phyloP scores from a whole-genome alignment of 2,113 vertebrate genomes.

The Tapirus terrestris region DNA sequence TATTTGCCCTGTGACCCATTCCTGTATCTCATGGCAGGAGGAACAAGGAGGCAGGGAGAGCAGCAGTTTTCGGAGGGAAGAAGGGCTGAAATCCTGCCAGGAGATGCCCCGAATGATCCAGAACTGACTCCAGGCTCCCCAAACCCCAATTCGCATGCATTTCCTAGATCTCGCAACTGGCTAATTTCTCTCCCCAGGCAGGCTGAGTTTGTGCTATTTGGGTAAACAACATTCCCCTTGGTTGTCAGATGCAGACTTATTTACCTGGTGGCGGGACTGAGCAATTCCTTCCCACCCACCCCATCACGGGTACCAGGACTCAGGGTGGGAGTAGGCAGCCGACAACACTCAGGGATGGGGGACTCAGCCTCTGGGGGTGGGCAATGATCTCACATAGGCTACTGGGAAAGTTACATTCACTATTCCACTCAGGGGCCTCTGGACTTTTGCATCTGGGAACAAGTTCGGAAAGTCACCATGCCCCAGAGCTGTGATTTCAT shows the following conservation, averaged over 20 bases:
- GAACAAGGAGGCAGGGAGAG: neutral
- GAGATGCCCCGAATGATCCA: neutral
- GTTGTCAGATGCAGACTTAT: neutral
- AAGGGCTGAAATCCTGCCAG: neutral
- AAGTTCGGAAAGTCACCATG: neutral
- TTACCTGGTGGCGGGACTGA: constrained; percentile 5
- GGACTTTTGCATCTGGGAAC: neutral
- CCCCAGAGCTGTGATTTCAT: constrained; percentile 11
- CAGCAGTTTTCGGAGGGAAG: neutral
- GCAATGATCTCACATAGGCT: neutral
- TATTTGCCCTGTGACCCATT: neutral
- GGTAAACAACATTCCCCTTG: constrained; percentile 39
- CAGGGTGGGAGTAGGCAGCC: neutral
- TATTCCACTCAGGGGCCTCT: neutral
- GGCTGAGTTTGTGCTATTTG: constrained; percentile 15
- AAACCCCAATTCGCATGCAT: neutral
- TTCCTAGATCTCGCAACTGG: neutral
- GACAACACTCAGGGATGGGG: neutral
- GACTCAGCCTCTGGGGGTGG: too few relatives aligned
- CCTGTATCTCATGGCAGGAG: neutral
- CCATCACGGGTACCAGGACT: neutral
- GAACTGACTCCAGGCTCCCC: neutral
- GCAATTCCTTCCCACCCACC: neutral
- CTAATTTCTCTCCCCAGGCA: constrained; percentile 51
- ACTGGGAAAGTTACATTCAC: neutral